Percentiles rank a stretch among this genome's conserved stretches.
These are phyloP conservation scores for Ondatra zibethicus DNA, from an alignment of 2,113 vertebrate genomes.

Conservation along the genomic window DNA sequence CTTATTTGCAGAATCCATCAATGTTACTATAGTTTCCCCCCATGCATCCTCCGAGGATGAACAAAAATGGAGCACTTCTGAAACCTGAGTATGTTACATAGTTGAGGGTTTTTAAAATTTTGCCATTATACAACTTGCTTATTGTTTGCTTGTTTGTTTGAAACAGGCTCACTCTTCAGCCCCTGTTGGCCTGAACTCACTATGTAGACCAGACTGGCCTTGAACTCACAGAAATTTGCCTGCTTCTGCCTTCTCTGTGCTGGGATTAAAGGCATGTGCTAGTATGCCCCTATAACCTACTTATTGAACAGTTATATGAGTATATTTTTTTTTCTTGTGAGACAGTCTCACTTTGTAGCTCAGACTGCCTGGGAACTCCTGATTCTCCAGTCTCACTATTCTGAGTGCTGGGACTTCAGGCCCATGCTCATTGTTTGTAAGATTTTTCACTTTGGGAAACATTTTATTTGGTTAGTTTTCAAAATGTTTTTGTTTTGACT, in stretches of 20 bases:
- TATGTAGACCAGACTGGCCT: not conserved
- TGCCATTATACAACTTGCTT: not conserved
- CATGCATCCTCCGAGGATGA: too few species aligned
- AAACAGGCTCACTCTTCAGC: too few species aligned
- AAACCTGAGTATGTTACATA: not conserved
- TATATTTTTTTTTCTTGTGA: not conserved
- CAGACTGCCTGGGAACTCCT: not conserved
- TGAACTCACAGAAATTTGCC: not conserved
- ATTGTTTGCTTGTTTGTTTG: not conserved
- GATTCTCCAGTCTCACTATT: not conserved
- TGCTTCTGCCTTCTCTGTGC: not conserved
- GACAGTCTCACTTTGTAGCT: not conserved
- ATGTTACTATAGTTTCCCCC: not conserved
- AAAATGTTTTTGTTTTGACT: not conserved
- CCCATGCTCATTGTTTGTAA: not conserved
- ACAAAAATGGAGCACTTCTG: not conserved
- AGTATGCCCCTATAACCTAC: not conserved
- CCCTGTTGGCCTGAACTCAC: not conserved
- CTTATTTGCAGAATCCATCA: not conserved
- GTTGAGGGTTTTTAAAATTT: not conserved
- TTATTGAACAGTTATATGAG: not conserved
- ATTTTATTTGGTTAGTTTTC: not conserved
- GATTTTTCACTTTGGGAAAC: not conserved
- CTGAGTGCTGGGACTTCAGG: not conserved
- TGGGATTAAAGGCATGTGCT: not conserved